Percentiles rank a stretch among this genome's conserved stretches.
phyloP scores from a whole-genome alignment of 1,140 invertebrate genomes.

The Sycophaga agraensis region DNA sequence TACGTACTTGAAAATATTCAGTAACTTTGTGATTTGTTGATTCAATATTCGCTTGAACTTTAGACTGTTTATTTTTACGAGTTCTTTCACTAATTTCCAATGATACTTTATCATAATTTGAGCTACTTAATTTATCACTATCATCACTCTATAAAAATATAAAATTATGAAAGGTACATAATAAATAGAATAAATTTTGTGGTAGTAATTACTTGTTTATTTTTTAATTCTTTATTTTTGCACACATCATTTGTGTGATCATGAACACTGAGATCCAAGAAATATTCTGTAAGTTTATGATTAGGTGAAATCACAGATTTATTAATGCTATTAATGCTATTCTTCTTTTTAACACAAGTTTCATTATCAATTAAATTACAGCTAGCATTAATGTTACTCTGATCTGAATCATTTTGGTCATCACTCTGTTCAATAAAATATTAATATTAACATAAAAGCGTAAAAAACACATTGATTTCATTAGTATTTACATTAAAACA shows the following conservation, averaged over 20 bases:
- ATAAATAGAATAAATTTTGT: background rate
- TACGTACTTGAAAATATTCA: constrained; percentile 88
- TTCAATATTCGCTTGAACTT: background rate
- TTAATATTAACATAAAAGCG: background rate
- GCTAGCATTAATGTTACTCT: no score
- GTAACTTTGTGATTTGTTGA: constrained; percentile 72
- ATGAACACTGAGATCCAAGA: constrained; percentile 5
- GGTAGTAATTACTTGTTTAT: constrained; percentile 9
- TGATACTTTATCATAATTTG: no score
- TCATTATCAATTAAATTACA: no score
- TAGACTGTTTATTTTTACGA: background rate
- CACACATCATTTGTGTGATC: background rate
- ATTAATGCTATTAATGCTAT: background rate
- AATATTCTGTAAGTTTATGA: constrained; percentile 20
- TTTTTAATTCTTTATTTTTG: background rate
- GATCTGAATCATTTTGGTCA: background rate
- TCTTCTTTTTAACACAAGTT: background rate
- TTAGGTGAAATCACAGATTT: constrained; percentile 4
- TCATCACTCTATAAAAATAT: background rate
- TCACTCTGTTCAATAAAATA: background rate
- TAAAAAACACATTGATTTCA: background rate
- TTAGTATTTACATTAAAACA: no score
- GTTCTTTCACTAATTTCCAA: background rate
- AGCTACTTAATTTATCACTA: background rate
- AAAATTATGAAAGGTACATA: no score